Conservation (phyloP, 2,888 invertebrate genomes). For the Dinocampus coccinellae region DNA sequence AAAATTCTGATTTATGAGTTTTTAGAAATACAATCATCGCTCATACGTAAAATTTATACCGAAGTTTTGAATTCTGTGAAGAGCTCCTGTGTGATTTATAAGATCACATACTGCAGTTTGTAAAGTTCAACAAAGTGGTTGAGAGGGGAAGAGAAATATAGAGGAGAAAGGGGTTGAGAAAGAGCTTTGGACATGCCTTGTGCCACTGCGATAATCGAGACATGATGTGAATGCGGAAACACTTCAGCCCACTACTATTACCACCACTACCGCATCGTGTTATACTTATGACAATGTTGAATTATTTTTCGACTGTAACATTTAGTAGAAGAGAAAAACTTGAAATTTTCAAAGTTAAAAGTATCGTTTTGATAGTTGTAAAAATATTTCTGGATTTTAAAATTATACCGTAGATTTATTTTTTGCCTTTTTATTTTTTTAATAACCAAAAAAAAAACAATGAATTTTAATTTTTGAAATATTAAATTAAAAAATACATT, state of each 20-base stretch:
- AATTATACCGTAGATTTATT: not conserved
- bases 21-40: not conserved
- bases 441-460: no score
- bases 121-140: conserved; percentile 17
- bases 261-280: not conserved
- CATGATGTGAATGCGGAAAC: conserved; percentile 22
- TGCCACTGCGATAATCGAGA: conserved; percentile 26
- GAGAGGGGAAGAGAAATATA: not conserved
- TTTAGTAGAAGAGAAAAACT: not conserved
- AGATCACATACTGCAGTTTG: conserved; percentile 13
- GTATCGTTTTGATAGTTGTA: not conserved
- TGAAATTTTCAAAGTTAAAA: not conserved
- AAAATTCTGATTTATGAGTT: not conserved
- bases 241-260: not conserved
- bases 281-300: not conserved
- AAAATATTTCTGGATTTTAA: not conserved
- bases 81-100: conserved; percentile 11
- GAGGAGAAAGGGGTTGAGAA: no score
- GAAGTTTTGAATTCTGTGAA: conserved; percentile 22
- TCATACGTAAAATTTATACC: not conserved
- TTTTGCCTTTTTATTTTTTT: no score
- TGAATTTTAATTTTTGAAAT: not conserved
- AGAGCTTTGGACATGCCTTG: conserved; percentile 17
- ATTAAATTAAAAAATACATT: not conserved
- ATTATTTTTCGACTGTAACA: not conserved